Base-by-base conservation (phyloP, 1,140 invertebrate species). In the Drosophila ananassae region DNA sequence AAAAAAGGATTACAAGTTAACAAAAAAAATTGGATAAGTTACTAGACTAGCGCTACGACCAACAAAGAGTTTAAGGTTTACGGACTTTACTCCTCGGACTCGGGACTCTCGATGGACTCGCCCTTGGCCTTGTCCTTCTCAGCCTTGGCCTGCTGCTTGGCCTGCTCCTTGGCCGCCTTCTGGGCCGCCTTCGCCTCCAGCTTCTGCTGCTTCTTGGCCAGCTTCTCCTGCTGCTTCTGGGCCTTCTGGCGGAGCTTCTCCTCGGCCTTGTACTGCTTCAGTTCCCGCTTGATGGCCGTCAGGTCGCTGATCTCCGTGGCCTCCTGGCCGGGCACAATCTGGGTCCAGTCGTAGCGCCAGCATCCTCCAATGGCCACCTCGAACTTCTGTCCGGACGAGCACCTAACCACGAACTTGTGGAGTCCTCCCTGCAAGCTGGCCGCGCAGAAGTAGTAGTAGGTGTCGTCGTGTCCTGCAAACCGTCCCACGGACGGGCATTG, bases 291-390 rank as follows among this genome's bases (percentile, higher is more conserved):
- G 28, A 91, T 91, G 21, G 76, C 83, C 17, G 83, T 68, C 72
- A 84, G 47, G 48, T 91, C 90, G n/a, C 57, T 60, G 6, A 63
- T 1, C 60, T 89, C 84, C 6, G 64, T 32, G 3, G 61, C 53
- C 37, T 77, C 76, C 52, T 75, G 60, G 2, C 75, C 83, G 2
- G 83, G 72, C 22, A 60, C 17, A 9, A 75, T 34, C 21, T 78
- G 85, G 1, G 80, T 71, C 80, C 80, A 89, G n/a, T 90, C 85
- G 13, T 78, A 85, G 2, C 84, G 73, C 85, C 80, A 89, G 56
- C 84, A 89, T 0, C 80, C 66, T 0, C 66, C 66, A 4, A 85
- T 12, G 17, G 69, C 0, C 0, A 77, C 52, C 52, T 78, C 73
- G 47, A 77, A 90, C 0, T 79, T 32, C 47, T 85, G 73, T 6